Base-by-base conservation (phyloP, 2,113 vertebrate species). In the Tachuris rubrigastra region DNA sequence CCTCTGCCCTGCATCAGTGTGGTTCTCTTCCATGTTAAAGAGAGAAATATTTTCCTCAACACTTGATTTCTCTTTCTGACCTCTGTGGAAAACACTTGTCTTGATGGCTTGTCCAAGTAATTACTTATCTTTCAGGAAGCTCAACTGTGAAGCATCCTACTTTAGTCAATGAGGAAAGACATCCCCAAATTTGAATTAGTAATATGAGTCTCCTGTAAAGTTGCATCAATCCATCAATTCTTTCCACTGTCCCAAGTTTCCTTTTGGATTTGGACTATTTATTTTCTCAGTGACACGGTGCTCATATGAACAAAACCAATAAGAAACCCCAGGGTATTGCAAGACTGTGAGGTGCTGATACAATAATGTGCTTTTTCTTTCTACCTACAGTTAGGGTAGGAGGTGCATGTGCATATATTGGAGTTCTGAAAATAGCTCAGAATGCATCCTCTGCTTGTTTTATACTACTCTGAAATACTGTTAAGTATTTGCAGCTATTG, bases 1-100 rank as follows among this genome's bases (percentile, higher is more conserved):
- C 42, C n/a, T 71, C 37, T 47, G 8, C 24, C 22, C 44, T 1
- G 0, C 7, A 15, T 35, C 4, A 24, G 5, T 52, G 3, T 28
- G 1, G 39, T 46, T 62, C 21, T 46, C 33, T n/a, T 46, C n/a
- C 16, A 25, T 21, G 8, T 30, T 47, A 30, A 55, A 53, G 24
- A 60, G 9, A 21, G 16, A 79, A 55, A 63, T 71, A n/a, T 55
- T 41, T 63, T 55, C n/a, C n/a, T n/a, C 19, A 11, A 12, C 13
- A 30, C 23, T 47, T 41, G 24, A 30, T 21, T 71, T 0, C 0
- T 13, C 55, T 53, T 68, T 69, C 55, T 46, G 39, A 20, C 2
- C 23, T 62, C 42, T 66, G 22, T 17, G n/a, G 14, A 44, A 66
- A 46, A 23, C 21, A 44, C 47, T 33, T 37, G 11, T 28, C 55